Conservation (phyloP, 2,888 invertebrate species). For the Lamellibrachia columna region DNA sequence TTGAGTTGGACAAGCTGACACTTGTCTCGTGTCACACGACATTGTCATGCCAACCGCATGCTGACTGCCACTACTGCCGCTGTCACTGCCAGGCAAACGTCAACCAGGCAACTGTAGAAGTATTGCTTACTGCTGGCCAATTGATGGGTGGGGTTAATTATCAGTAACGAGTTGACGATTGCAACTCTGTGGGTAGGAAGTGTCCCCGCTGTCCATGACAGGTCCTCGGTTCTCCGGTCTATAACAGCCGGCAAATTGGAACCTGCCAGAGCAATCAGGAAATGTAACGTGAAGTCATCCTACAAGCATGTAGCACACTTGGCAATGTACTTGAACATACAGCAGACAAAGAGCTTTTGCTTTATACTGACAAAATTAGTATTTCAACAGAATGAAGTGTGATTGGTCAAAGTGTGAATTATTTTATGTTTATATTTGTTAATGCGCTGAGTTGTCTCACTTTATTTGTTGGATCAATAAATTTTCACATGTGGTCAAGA, state of each 20-base stretch:
- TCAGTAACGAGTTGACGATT: background rate
- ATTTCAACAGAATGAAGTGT: background rate
- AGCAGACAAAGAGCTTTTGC: background rate
- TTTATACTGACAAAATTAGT: background rate
- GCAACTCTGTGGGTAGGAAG: background rate
- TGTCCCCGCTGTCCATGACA: background rate
- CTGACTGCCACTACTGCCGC: background rate
- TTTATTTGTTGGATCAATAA: too few relatives aligned
- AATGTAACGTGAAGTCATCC: conserved; percentile 8
- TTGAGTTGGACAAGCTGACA: background rate
- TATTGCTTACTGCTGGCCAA: background rate
- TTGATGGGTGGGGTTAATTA: conserved; percentile 8
- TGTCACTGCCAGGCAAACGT: background rate
- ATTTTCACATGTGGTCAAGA: too few relatives aligned
- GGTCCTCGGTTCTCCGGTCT: background rate
- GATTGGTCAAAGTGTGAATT: too few relatives aligned
- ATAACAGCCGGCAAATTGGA: background rate
- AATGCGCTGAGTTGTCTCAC: too few relatives aligned
- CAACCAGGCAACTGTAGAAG: background rate
- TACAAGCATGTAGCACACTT: background rate
- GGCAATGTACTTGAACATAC: background rate
- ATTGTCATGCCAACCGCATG: background rate
- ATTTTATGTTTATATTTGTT: too few relatives aligned
- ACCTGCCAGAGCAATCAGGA: background rate
- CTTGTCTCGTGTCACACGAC: background rate